Conservation (phyloP, 2,113 vertebrate species). For the Talpa occidentalis region DNA sequence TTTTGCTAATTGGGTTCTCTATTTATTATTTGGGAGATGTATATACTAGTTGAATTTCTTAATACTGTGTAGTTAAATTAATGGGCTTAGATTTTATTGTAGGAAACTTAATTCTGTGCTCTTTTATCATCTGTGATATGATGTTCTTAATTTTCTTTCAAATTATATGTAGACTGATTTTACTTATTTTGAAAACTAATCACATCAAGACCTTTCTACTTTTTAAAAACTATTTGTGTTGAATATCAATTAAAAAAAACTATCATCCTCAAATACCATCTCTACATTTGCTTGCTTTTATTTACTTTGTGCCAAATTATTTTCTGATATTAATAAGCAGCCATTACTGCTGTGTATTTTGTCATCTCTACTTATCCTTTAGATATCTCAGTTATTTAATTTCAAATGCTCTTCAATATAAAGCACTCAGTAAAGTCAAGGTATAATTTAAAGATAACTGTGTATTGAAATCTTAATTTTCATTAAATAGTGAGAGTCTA, state of each 20-base stretch:
- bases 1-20: slow-evolving; percentile 76
- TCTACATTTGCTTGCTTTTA: background rate
- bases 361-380: background rate
- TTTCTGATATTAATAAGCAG: background rate
- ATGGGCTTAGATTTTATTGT: slow-evolving; percentile 69
- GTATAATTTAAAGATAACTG: background rate
- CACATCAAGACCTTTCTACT: slow-evolving; percentile 13
- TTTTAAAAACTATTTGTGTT: background rate
- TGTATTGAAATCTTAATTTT: slow-evolving; percentile 30
- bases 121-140: slow-evolving; percentile 22
- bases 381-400: background rate
- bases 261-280: background rate
- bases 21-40: slow-evolving; percentile 71
- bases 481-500: slow-evolving; percentile 27
- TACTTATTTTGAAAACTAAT: background rate
- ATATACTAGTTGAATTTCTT: slow-evolving; percentile 73
- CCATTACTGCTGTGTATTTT: background rate
- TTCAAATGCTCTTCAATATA: background rate
- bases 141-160: background rate
- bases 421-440: background rate
- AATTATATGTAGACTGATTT: slow-evolving; percentile 34
- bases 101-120: slow-evolving; percentile 67
- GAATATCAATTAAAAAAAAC: background rate
- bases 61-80: slow-evolving; percentile 58
- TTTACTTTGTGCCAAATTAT: slow-evolving; percentile 22